These are phyloP conservation scores for Lamprotornis superbus DNA, from an alignment of 2,113 vertebrate genomes.

Conservation along the genomic window DNA sequence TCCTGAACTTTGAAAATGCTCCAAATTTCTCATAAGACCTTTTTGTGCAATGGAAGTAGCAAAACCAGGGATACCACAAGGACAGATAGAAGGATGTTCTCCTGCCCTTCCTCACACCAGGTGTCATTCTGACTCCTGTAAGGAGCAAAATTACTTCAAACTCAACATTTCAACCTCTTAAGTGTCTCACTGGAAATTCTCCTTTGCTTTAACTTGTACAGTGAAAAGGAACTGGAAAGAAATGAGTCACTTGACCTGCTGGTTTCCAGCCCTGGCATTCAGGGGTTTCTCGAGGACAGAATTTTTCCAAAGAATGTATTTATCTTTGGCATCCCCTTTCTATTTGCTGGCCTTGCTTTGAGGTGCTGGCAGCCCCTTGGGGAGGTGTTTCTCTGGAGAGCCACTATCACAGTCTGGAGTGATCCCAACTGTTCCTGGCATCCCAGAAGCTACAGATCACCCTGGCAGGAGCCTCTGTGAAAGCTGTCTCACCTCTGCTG, in stretches of 20 bases:
- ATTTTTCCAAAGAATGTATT: not conserved
- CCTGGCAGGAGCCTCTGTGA: not conserved
- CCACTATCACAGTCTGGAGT: not conserved
- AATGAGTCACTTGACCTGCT: not conserved
- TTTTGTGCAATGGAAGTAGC: rapidly evolving
- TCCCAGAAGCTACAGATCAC: not conserved
- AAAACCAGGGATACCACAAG: not conserved
- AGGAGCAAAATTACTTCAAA: not conserved
- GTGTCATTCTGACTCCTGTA: not conserved
- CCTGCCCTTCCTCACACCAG: not conserved
- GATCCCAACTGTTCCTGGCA: not conserved
- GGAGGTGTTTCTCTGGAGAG: not conserved
- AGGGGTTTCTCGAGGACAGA: not conserved
- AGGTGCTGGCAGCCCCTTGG: not conserved
- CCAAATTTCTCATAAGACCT: not conserved
- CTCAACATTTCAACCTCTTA: not conserved
- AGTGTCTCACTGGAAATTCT: not conserved
- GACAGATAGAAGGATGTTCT: not conserved
- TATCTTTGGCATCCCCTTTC: not conserved
- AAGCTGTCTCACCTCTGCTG: not conserved
- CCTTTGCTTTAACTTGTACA: not conserved
- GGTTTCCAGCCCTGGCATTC: not conserved
- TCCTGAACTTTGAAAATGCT: not conserved
- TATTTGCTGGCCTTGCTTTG: not conserved
- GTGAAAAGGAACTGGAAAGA: not conserved